These are phyloP conservation scores for Hippocampus guttulatus DNA, from an alignment of 2,113 vertebrate species.

Conservation along the genomic window DNA sequence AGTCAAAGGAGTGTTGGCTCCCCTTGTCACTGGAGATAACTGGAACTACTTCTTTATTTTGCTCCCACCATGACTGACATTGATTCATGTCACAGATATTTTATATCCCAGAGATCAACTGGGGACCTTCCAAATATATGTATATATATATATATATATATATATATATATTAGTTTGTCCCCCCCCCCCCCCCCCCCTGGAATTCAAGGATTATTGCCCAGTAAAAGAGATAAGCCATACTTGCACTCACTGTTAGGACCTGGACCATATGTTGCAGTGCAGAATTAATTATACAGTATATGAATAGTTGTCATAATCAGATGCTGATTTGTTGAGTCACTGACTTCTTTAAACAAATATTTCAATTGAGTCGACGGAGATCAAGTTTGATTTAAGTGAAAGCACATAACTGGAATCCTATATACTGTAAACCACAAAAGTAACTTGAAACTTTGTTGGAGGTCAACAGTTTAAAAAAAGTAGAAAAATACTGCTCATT, in stretches of 20 bases:
- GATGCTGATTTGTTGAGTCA: background rate
- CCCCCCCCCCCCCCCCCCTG: no score
- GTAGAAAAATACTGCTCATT: no score
- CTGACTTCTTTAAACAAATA: background rate
- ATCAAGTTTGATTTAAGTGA: background rate
- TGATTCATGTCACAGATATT: background rate
- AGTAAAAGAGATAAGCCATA: background rate
- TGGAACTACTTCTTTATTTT: background rate
- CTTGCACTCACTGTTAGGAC: background rate
- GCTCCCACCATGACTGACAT: background rate
- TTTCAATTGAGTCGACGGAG: background rate
- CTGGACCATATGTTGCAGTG: background rate
- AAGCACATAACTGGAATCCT: background rate
- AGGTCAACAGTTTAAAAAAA: no score
- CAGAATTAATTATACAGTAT: background rate
- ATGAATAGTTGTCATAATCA: background rate
- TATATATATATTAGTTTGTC: no score
- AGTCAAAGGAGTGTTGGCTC: conserved; percentile 8
- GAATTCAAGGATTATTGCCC: background rate
- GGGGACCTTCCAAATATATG: background rate
- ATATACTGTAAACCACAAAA: background rate
- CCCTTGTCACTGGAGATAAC: conserved; percentile 4
- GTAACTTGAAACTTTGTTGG: background rate
- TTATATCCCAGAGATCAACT: background rate
- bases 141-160: no score